Conservation (phyloP, 1,140 invertebrate genomes). For the Sweltsa coloradensis region DNA sequence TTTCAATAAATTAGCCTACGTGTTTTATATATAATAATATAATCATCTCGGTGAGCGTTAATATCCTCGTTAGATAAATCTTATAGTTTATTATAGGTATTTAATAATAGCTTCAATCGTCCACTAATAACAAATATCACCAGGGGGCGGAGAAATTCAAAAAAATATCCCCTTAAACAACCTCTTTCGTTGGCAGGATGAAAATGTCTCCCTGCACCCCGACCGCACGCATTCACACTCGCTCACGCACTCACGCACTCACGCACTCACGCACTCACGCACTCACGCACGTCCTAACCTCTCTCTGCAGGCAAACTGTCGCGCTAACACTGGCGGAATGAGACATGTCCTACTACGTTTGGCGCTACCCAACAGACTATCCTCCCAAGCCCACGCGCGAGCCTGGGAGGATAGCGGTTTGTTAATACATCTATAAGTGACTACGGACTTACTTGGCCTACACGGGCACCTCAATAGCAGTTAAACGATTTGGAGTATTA, state of each 20-base stretch:
- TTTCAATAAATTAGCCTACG: conserved; percentile 15
- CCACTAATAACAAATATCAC: conserved; percentile 14
- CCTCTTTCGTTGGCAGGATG: background rate
- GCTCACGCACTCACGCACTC: conserved; percentile 4
- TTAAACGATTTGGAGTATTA: conserved; percentile 10
- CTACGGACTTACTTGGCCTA: conserved; percentile 11
- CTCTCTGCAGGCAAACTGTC: background rate
- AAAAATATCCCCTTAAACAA: conserved; percentile 3
- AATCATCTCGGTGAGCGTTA: conserved; percentile 16
- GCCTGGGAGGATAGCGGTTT: conserved; percentile 10
- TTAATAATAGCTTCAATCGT: conserved; percentile 14
- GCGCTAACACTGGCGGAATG: conserved; percentile 2
- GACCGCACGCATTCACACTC: conserved; percentile 3
- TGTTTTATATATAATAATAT: conserved; percentile 15
- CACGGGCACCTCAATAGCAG: conserved; percentile 10
- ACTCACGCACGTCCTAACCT: conserved; percentile 5
- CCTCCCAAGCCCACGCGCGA: conserved; percentile 1
- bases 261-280: conserved; percentile 7
- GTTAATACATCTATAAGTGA: conserved; percentile 11
- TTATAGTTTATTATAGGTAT: conserved; percentile 10
- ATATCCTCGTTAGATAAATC: conserved; percentile 11
- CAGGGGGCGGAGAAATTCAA: conserved; percentile 1
- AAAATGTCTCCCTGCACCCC: background rate
- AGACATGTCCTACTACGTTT: conserved; percentile 4
- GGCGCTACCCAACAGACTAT: conserved; percentile 8